Percentiles rank a stretch among this genome's conserved stretches.
These are phyloP conservation scores for Cotesia chilonis DNA, from an alignment of 1,140 invertebrate species.

Conservation along the genomic window DNA sequence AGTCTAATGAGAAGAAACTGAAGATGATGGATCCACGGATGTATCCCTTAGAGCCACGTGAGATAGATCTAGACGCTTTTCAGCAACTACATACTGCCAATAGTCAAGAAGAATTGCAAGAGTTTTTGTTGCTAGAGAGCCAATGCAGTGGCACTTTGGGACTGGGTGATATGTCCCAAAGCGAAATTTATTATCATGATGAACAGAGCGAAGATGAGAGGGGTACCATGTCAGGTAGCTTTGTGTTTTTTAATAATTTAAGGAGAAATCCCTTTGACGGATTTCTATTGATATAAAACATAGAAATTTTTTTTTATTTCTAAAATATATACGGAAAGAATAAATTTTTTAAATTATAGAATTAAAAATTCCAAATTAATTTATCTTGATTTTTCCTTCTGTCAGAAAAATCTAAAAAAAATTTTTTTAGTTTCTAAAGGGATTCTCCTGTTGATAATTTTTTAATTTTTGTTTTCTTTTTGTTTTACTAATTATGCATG, in stretches of 20 bases:
- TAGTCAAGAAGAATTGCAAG: slow-evolving; percentile 73
- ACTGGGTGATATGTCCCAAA: slow-evolving; percentile 64
- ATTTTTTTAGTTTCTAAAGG: no score
- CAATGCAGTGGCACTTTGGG: slow-evolving; percentile 69
- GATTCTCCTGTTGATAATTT: not conserved
- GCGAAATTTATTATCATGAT: slow-evolving; percentile 50
- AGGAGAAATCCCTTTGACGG: no score
- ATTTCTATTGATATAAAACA: no score
- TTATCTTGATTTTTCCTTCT: no score
- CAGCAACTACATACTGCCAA: slow-evolving; percentile 70
- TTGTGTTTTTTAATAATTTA: not conserved
- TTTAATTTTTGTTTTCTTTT: slow-evolving; percentile 23
- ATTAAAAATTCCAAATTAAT: no score
- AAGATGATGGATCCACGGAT: slow-evolving; percentile 58
- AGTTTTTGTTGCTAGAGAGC: slow-evolving; percentile 73
- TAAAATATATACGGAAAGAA: no score
- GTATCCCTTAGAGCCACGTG: slow-evolving; percentile 69
- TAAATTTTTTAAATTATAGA: no score
- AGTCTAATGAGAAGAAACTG: slow-evolving; percentile 46
- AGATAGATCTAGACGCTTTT: slow-evolving; percentile 69
- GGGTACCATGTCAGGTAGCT: slow-evolving; percentile 60
- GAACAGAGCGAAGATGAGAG: slow-evolving; percentile 54
- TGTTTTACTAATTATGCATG: slow-evolving; percentile 43
- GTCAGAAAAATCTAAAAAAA: no score
- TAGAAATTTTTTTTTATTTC: no score